A percentile compares a stretch with the other conserved stretches of the same genome.
Evolutionary conservation across 2,888 invertebrate species (phyloP).

Genomic region (Meta bourneti): DNA sequence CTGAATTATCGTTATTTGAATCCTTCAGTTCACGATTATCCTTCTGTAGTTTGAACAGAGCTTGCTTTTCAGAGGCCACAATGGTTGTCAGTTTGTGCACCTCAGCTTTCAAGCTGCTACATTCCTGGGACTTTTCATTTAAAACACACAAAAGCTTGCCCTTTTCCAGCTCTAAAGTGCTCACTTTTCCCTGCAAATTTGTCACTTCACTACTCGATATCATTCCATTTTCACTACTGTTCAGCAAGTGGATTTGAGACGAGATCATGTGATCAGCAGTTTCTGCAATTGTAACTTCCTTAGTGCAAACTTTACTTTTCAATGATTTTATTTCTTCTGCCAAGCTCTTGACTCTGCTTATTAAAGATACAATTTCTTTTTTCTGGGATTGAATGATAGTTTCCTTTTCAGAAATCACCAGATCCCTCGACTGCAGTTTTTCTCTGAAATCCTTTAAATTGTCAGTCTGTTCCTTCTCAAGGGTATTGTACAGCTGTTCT

Average conservation of each 20-base stretch:
- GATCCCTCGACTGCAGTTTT: conserved; percentile 24
- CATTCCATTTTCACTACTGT: not conserved
- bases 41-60: conserved; percentile 80
- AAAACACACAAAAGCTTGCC: conserved; percentile 81
- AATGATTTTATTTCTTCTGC: conserved; percentile 24
- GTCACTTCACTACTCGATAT: conserved; percentile 24
- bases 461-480: conserved; percentile 92
- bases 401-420: conserved; percentile 31
- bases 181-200: conserved; percentile 50
- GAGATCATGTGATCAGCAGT: not conserved
- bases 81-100: conserved; percentile 81
- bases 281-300: not conserved
- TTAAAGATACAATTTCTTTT: conserved; percentile 31
- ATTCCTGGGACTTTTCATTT: conserved; percentile 81
- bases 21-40: conserved; percentile 79
- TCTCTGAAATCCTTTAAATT: conserved; percentile 81
- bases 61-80: conserved; percentile 80
- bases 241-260: not conserved
- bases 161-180: conserved; percentile 79
- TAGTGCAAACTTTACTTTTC: conserved; percentile 18
- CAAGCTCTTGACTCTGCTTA: conserved; percentile 16
- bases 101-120: conserved; percentile 80
- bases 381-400: conserved; percentile 37
- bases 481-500: conserved; percentile 81
- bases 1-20: conserved; percentile 81